These are phyloP conservation scores for Laterallus jamaicensis DNA, from an alignment of 2,113 vertebrate genomes.

Conservation along the genomic window DNA sequence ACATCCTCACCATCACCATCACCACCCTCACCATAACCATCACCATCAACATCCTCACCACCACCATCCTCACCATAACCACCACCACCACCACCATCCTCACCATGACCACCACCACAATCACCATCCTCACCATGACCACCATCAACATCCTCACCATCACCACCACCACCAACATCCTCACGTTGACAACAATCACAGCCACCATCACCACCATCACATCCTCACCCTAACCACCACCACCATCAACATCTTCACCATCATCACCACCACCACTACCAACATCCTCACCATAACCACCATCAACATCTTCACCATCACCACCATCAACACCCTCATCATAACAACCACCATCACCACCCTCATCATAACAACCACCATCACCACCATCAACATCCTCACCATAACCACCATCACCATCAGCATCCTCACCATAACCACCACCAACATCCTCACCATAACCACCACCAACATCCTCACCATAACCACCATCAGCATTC, in stretches of 20 bases:
- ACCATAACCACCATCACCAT: rapidly evolving
- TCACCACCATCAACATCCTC: too few relatives aligned
- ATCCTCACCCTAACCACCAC: too few relatives aligned
- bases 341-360: rapidly evolving
- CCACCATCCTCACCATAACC: rapidly evolving
- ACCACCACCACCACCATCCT: rapidly evolving
- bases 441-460: rapidly evolving
- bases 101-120: too few relatives aligned
- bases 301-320: too few relatives aligned
- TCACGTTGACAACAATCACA: too few relatives aligned
- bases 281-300: rapidly evolving
- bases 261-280: rapidly evolving
- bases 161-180: rapidly evolving
- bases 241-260: rapidly evolving
- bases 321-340: too few relatives aligned
- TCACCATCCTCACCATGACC: rapidly evolving
- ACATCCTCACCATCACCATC: rapidly evolving
- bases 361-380: rapidly evolving
- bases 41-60: rapidly evolving
- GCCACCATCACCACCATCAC: too few relatives aligned
- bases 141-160: rapidly evolving
- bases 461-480: neutral
- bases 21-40: too few relatives aligned
- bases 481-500: neutral
- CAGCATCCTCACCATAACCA: neutral